Percentiles rank a stretch among this genome's conserved stretches.
phyloP scores from a whole-genome alignment of 64 coral and sea anemone species.

The Pocillopora damicornis region DNA sequence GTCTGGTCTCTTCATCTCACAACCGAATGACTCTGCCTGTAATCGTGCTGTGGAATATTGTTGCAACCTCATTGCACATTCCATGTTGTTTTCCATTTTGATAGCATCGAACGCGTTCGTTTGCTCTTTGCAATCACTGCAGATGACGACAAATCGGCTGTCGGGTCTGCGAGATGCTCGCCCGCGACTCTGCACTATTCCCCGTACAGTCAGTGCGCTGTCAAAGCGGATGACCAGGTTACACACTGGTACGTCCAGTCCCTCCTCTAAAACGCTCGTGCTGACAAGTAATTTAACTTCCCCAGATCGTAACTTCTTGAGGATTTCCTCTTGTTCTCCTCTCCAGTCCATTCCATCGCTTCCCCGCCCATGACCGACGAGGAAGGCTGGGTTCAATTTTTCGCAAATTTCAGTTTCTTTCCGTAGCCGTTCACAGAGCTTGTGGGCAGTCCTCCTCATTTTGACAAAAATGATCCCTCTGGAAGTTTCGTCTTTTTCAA shows the following conservation, averaged over 20 bases:
- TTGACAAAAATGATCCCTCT: constrained; percentile 85
- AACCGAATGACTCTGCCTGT: constrained; percentile 68
- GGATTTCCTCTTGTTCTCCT: constrained; percentile 81
- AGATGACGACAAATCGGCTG: constrained; percentile 83
- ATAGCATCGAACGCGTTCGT: constrained; percentile 28
- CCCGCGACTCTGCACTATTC: constrained; percentile 79
- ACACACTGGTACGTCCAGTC: constrained; percentile 91
- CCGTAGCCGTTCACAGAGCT: constrained; percentile 68
- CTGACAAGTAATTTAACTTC: constrained; percentile 80
- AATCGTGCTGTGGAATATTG: not conserved
- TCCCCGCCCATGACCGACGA: constrained; percentile 88
- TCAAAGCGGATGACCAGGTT: constrained; percentile 93
- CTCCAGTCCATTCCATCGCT: constrained; percentile 95
- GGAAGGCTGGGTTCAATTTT: constrained; percentile 65
- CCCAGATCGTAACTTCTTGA: constrained; percentile 83
- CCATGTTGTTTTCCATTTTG: constrained; percentile 72
- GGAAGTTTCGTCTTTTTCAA: constrained; percentile 18
- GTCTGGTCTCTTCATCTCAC: constrained; percentile 43
- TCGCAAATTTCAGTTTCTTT: constrained; percentile 37
- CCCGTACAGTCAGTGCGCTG: constrained; percentile 57
- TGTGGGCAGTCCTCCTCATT: constrained; percentile 82
- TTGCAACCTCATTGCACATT: constrained; percentile 74
- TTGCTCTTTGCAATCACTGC: constrained; percentile 47
- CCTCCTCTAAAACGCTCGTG: constrained; percentile 92
- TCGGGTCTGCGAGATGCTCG: constrained; percentile 69